A percentile compares a stretch with the other conserved stretches of the same genome.
These are phyloP conservation scores for Picus viridis DNA, from an alignment of 2,797 vertebrate species.

Conservation along the genomic window DNA sequence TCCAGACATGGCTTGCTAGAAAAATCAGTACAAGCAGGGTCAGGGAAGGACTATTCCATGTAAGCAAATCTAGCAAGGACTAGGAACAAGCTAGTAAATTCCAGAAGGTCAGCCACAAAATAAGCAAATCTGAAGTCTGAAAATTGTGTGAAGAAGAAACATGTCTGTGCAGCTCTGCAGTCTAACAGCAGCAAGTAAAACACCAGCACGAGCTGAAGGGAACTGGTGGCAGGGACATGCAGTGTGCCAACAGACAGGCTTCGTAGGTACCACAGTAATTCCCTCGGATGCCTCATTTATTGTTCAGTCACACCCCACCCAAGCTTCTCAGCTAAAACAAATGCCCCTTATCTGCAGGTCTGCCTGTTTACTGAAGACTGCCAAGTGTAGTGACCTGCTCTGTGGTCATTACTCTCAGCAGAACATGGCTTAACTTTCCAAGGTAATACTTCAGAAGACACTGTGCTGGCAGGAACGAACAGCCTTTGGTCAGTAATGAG, in stretches of 20 bases:
- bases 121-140: background rate
- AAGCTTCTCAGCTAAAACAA: background rate
- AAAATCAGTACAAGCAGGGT: slow-evolving; percentile 17
- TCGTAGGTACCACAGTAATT: background rate
- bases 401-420: background rate
- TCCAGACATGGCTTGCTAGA: slow-evolving; percentile 32
- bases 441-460: background rate
- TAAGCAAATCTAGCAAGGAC: background rate
- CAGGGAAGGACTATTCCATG: background rate
- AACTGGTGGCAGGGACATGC: background rate
- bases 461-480: background rate
- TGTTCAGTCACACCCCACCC: background rate
- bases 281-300: fast-evolving
- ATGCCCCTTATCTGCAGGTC: background rate
- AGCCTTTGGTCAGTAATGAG: background rate
- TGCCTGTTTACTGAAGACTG: background rate
- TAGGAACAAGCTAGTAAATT: background rate
- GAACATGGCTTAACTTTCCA: background rate
- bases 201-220: background rate
- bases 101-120: background rate
- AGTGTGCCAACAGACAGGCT: background rate
- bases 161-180: background rate
- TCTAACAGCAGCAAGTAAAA: background rate
- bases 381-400: background rate
- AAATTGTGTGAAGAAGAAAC: background rate